phyloP scores from a whole-genome alignment of 2,113 vertebrate species.

The Xerus inauris region DNA sequence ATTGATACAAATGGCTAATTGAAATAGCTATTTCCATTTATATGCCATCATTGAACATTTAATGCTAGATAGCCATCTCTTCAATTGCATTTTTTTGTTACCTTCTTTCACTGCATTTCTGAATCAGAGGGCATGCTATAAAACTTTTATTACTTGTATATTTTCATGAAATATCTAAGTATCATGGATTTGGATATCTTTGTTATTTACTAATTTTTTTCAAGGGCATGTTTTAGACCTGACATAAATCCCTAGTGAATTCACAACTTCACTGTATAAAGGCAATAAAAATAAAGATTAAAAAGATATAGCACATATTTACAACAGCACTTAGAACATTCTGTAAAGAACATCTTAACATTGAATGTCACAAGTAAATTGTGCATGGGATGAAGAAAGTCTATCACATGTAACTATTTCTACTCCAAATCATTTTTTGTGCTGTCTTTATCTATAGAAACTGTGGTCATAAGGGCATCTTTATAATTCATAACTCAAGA shows the following conservation, averaged over 20 bases:
- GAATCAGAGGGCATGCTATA: not conserved
- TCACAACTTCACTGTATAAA: slow-evolving; percentile 35
- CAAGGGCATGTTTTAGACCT: slow-evolving; percentile 58
- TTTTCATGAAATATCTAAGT: slow-evolving; percentile 32
- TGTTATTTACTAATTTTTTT: slow-evolving; percentile 50
- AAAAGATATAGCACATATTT: slow-evolving; percentile 57
- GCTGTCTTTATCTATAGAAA: not conserved
- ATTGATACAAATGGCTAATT: not conserved
- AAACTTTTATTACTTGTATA: not conserved
- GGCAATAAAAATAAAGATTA: slow-evolving; percentile 66
- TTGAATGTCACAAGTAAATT: not conserved
- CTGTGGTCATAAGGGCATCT: slow-evolving; percentile 33
- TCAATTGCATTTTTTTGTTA: not conserved
- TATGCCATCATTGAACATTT: not conserved
- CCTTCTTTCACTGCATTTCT: not conserved
- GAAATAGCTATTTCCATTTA: not conserved
- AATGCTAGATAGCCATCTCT: not conserved
- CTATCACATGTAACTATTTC: not conserved
- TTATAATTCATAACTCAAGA: slow-evolving; percentile 52
- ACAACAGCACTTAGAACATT: slow-evolving; percentile 24
- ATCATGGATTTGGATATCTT: not conserved
- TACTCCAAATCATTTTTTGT: not conserved
- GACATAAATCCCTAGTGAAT: slow-evolving; percentile 46
- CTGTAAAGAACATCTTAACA: slow-evolving; percentile 59
- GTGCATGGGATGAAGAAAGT: not conserved